Evolutionary conservation across 2,888 invertebrate genomes (phyloP).

Genomic region (Hofmannophila pseudospretella): DNA sequence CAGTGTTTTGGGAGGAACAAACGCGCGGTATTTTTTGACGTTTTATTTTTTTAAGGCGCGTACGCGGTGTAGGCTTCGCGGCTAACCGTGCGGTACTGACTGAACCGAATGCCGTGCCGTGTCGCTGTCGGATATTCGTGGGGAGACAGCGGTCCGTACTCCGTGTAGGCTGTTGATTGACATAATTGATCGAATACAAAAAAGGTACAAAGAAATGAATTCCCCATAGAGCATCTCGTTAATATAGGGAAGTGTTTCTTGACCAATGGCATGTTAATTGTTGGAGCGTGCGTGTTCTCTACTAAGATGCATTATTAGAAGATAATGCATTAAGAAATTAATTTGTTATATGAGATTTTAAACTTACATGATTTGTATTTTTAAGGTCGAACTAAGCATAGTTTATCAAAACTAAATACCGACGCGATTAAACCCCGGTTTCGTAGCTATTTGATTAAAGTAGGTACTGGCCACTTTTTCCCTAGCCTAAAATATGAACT

Average conservation of each 20-base stretch:
- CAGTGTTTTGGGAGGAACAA: constrained; percentile 16
- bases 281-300: no score
- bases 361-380: no score
- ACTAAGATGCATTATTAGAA: no score
- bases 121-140: constrained; percentile 22
- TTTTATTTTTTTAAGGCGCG: constrained; percentile 21
- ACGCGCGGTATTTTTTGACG: constrained; percentile 39
- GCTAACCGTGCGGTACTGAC: constrained; percentile 63
- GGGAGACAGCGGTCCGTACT: constrained; percentile 30
- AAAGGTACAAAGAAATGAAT: constrained; percentile 42
- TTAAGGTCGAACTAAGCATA: no score
- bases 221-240: constrained; percentile 20
- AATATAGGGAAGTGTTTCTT: constrained; percentile 22
- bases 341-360: no score
- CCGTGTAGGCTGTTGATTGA: constrained; percentile 52
- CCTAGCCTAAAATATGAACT: no score
- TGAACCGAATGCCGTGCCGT: not conserved
- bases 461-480: no score
- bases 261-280: constrained; percentile 11
- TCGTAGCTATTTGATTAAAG: no score
- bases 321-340: no score
- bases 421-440: no score
- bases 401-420: no score
- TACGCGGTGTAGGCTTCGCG: constrained; percentile 59
- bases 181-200: constrained; percentile 58